Base-by-base conservation (phyloP, 2,797 vertebrate genomes). In the Cossypha heuglini region DNA sequence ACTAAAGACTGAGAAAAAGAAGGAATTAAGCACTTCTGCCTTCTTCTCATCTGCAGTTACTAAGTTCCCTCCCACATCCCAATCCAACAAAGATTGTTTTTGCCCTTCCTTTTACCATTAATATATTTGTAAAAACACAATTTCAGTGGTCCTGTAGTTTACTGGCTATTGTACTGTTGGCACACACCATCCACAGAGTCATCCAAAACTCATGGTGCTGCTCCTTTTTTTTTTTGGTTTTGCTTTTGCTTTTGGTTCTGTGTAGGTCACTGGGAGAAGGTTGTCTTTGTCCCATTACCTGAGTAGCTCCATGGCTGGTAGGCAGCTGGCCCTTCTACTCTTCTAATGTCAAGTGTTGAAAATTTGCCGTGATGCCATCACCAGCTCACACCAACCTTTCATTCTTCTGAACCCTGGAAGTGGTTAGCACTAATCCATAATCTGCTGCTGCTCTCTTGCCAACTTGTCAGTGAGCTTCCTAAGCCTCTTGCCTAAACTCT, bases 11-110 rank as follows among this genome's bases (percentile, higher is more conserved):
- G 13, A 54, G 38, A n/a, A 3, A 29, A 77, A 45, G 33, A 16
- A 55, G 28, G 26, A 0, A 0, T 5, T 26, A 45, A 37, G 21
- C 26, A 37, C 21, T 31, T 45, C 21, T 1, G 2, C 16, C n/a
- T 54, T 78, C 26, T 43, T 25, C 16, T 9, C n/a, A 31, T 21
- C 61, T 31, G 26, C n/a, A 55, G 28, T 26, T 64, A n/a, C 8
- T 16, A 20, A 45, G 9, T 10, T 64, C 75, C n/a, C 21, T 64
- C 40, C 38, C 38, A 38, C 38, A 38, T 38, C 38, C 38, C 38
- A 38, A 38, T 13, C 38, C 38, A 38, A 38, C 61, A 45, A 37
- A 37, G 16, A 6, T 20, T 77, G 20, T 5, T 45, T 28, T 45
- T 26, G 29, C 33, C 6, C 21, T 78, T 45, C 17, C 17, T 55